Base-by-base conservation (phyloP, 2,797 vertebrate species). In the Gadopsis bispinosus region DNA sequence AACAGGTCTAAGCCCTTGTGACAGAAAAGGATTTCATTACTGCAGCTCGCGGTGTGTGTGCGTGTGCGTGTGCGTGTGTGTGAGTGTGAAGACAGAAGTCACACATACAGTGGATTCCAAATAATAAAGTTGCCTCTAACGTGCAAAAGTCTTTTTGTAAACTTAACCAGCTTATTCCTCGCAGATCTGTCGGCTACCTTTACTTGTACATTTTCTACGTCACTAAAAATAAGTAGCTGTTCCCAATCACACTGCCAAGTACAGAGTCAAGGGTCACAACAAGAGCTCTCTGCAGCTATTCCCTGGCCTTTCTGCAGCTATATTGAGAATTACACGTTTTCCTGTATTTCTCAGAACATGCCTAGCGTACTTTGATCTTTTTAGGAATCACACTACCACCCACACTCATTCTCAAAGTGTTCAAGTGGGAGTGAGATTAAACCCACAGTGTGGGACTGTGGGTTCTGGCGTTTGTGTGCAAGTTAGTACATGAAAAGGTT, bases 11-110 rank as follows among this genome's bases (percentile, higher is more conserved):
- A 93, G 83, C 84, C 79, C 65, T 64, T 84, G 75, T 87, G 83
- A 89, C 87, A 81, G 84, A 47, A 58, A 72, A 84, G 83, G 77
- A 90, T 91, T 94, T 92, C 83, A 93, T 92, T 88, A 91, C 72
- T 74, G 80, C 66, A 58, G 78, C 79, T 79, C 74, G 77, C 12
- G 5, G 60, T 61, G 41, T 41, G 65, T 17, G 64, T 37, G 35
- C 9, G 35, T 37, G 35, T 37, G 35, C 5, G 5, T 37, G 50
- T 0, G 5, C 2, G 26, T 26, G 26, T 26, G 26, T 26, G 26
- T 26, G 26, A 26, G 26, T 26, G 26, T 26, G 26, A 26, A 26
- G 37, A 62, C n/a, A 69, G 58, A 41, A 73, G 33, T 56, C 66
- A 29, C 69, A 58, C 59, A 55, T 3, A 37, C 56, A 35, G 11